phyloP scores from a whole-genome alignment of 2,113 vertebrate species.

The Tetrax tetrax region DNA sequence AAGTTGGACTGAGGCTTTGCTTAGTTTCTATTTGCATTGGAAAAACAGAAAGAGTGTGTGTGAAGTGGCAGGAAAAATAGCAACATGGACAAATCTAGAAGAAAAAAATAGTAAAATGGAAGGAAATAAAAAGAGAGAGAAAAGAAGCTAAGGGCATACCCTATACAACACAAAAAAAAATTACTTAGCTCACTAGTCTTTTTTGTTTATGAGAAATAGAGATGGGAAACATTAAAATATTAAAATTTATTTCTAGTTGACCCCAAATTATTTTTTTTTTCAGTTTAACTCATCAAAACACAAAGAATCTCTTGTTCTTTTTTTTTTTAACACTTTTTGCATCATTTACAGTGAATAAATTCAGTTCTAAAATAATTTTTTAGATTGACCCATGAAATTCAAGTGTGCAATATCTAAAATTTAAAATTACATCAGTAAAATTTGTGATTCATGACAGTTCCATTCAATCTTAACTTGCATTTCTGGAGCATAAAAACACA shows the following conservation, averaged over 20 bases:
- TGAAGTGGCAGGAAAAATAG: neutral
- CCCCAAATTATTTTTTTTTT: neutral
- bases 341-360: neutral
- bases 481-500: neutral
- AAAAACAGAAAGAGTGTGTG: neutral
- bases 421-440: neutral
- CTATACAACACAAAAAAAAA: neutral
- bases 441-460: neutral
- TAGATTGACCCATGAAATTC: too few relatives aligned
- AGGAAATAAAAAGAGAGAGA: neutral
- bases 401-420: neutral
- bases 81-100: neutral
- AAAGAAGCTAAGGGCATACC: neutral
- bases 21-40: neutral
- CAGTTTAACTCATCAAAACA: neutral
- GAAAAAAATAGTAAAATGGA: neutral
- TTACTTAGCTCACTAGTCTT: neutral
- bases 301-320: rapidly evolving
- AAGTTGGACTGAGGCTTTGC: neutral
- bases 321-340: neutral
- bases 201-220: neutral
- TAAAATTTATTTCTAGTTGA: neutral
- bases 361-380: neutral
- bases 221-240: neutral
- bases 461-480: neutral